Evolutionary conservation across 1,140 invertebrate genomes (phyloP).

Genomic region (Apis mellifera): DNA sequence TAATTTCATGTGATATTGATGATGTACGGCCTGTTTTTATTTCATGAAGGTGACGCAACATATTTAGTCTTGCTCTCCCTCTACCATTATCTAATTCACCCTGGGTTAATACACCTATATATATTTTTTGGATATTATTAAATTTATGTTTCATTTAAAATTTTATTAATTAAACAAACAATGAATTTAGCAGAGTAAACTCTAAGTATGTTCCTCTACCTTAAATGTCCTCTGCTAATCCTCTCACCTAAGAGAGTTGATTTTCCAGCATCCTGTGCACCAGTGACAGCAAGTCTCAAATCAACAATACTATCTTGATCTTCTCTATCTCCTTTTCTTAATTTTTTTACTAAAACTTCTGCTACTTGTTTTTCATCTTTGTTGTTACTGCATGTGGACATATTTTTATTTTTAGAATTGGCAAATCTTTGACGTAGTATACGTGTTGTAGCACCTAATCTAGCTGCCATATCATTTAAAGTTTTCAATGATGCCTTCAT

Average conservation of each 20-base stretch:
- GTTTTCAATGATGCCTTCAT: constrained; percentile 92
- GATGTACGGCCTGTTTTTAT: constrained; percentile 97
- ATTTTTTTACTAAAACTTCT: constrained; percentile 95
- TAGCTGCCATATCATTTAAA: constrained; percentile 91
- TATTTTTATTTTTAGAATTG: constrained; percentile 72
- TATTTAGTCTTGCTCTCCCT: constrained; percentile 95
- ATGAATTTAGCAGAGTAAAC: constrained; percentile 47
- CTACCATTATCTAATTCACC: constrained; percentile 97
- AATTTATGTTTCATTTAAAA: neutral
- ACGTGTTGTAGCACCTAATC: constrained; percentile 90
- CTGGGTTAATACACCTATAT: constrained; percentile 93
- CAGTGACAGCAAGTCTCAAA: constrained; percentile 94
- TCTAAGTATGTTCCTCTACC: constrained; percentile 64
- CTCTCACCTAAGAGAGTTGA: constrained; percentile 89
- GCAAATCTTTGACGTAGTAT: constrained; percentile 85
- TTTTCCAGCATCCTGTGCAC: constrained; percentile 96
- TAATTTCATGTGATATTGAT: constrained; percentile 97
- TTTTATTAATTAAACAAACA: constrained; percentile 2
- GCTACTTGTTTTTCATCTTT: constrained; percentile 83
- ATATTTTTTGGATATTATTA: constrained; percentile 29
- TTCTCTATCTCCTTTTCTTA: constrained; percentile 88
- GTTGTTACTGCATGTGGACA: constrained; percentile 73
- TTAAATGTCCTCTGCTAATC: constrained; percentile 68
- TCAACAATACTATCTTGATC: constrained; percentile 94
- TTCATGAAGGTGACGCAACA: constrained; percentile 98